A percentile compares a stretch with the other conserved stretches of the same genome.
These are phyloP conservation scores for Muricea muricata DNA, from an alignment of 92 coral and sea anemone genomes.

Conservation along the genomic window DNA sequence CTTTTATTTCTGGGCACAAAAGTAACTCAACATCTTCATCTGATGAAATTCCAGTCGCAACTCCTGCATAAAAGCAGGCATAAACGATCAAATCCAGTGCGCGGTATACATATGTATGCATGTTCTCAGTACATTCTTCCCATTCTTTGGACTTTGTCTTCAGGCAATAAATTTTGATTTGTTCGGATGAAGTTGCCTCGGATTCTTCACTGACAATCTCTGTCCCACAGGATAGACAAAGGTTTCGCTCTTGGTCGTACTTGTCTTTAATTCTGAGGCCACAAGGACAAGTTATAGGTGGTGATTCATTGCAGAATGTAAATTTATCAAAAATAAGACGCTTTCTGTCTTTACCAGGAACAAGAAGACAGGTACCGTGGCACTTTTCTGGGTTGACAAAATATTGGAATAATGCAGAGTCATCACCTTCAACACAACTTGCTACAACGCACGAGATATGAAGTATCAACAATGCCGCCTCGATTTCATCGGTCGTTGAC, in stretches of 20 bases:
- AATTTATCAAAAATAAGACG: conserved; percentile 1
- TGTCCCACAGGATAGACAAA: conserved; percentile 6
- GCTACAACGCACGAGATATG: conserved; percentile 74
- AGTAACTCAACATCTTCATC: conserved; percentile 53
- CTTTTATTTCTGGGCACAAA: conserved; percentile 10
- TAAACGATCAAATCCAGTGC: conserved; percentile 82
- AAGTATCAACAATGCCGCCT: conserved; percentile 70
- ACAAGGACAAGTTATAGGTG: conserved; percentile 25
- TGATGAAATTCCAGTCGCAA: conserved; percentile 60
- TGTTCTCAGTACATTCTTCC: conserved; percentile 11
- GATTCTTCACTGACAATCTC: neutral
- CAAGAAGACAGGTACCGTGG: neutral
- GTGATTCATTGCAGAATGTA: neutral
- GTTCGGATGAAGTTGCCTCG: neutral
- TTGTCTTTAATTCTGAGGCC: conserved; percentile 1
- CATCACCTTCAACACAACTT: neutral
- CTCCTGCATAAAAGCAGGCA: conserved; percentile 79
- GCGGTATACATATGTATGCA: conserved; percentile 81
- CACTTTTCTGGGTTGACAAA: conserved; percentile 18
- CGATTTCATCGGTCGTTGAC: conserved; percentile 66
- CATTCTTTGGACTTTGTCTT: conserved; percentile 25
- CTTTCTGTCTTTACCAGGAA: neutral
- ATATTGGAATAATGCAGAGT: conserved; percentile 16
- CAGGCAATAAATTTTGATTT: neutral
- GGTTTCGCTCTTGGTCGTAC: neutral